phyloP scores from a whole-genome alignment of 2,113 vertebrate genomes.

The Forbesichthys papilliferus region DNA sequence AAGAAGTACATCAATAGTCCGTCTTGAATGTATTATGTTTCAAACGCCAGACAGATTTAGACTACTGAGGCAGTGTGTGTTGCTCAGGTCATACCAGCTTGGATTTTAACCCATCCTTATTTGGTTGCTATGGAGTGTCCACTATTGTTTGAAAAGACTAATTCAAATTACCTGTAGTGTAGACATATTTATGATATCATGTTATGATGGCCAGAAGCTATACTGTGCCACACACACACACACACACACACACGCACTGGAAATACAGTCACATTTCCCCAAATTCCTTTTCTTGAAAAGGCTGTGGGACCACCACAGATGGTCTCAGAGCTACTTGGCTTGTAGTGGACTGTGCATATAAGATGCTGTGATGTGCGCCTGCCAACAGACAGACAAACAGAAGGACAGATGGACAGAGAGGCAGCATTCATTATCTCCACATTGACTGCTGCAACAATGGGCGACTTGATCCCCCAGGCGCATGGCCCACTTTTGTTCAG shows the following conservation, averaged over 20 bases:
- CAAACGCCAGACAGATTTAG: background rate
- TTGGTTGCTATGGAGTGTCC: too few species aligned
- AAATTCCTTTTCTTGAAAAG: background rate
- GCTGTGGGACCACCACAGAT: background rate
- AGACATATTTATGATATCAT: background rate
- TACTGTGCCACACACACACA: conserved; percentile 10
- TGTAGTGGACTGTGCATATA: background rate
- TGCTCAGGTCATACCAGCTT: too few species aligned
- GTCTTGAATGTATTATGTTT: background rate
- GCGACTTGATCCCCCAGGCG: conserved; percentile 66
- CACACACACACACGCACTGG: background rate
- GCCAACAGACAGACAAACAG: background rate
- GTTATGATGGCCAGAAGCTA: too few species aligned
- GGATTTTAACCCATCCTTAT: too few species aligned
- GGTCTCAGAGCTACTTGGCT: conserved; percentile 5
- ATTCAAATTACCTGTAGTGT: background rate
- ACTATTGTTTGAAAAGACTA: too few species aligned
- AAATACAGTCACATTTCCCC: background rate
- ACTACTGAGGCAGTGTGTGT: too few species aligned
- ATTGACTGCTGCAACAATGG: conserved; percentile 58
- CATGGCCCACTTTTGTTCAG: conserved; percentile 65
- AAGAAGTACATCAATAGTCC: background rate
- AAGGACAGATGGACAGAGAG: conserved; percentile 6
- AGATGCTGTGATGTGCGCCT: background rate
- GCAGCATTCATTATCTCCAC: conserved; percentile 46